Conservation (phyloP, 37 sponge, comb jelly and placozoan species). For the Amphimedon queenslandica region DNA sequence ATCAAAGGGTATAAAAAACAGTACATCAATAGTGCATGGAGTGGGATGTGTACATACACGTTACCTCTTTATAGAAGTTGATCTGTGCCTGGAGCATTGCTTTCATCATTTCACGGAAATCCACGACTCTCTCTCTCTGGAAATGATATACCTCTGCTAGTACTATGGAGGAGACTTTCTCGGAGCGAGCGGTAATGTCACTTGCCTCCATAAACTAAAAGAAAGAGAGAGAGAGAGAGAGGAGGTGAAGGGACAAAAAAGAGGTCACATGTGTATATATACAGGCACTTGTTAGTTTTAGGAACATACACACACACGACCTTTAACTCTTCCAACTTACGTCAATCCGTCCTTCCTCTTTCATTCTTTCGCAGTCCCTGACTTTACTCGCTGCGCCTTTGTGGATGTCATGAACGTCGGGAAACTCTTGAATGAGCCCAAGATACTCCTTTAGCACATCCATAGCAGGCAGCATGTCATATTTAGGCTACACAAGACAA, state of each 20-base stretch:
- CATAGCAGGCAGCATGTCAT: constrained; percentile 79
- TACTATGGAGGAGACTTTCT: constrained; percentile 31
- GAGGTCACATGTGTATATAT: background rate
- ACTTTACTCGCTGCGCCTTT: constrained; percentile 69
- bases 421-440: constrained; percentile 74
- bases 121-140: constrained; percentile 79
- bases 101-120: constrained; percentile 82
- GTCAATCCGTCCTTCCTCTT: constrained; percentile 77
- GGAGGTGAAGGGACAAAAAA: constrained; percentile 11
- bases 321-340: constrained; percentile 54
- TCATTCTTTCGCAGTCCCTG: constrained; percentile 63
- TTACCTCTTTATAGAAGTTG: constrained; percentile 78
- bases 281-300: constrained; percentile 5
- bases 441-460: constrained; percentile 91
- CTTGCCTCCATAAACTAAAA: constrained; percentile 46
- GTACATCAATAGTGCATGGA: background rate
- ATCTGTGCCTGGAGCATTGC: constrained; percentile 68
- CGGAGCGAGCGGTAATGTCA: constrained; percentile 34
- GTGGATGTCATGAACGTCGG: constrained; percentile 67
- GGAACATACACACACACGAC: constrained; percentile 2
- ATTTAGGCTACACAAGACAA: constrained; percentile 55
- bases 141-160: constrained; percentile 90
- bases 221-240: constrained; percentile 9
- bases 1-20: background rate
- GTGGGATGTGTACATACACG: background rate